These are phyloP conservation scores for Kryptopterus vitreolus DNA, from an alignment of 2,797 vertebrate species.

Conservation along the genomic window DNA sequence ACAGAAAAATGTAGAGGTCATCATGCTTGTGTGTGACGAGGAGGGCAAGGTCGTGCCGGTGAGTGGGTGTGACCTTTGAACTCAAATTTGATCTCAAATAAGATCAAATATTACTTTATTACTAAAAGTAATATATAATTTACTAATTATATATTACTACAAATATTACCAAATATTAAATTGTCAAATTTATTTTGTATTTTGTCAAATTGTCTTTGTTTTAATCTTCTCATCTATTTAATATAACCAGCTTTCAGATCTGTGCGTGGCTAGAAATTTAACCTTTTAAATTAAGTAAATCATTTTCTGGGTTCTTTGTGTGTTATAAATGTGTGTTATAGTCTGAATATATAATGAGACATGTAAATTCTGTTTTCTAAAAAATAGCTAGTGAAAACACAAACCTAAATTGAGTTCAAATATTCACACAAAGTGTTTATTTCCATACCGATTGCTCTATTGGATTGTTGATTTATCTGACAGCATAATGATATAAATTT, in stretches of 20 bases:
- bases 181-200: too few relatives aligned
- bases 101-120: not conserved
- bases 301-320: not conserved
- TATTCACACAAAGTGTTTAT: too few relatives aligned
- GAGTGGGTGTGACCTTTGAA: conserved; percentile 59
- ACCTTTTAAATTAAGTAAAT: not conserved
- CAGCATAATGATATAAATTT: not conserved
- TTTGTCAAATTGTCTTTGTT: not conserved
- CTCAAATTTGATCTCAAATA: not conserved
- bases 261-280: conserved; percentile 5
- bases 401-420: not conserved
- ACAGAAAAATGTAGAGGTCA: conserved; percentile 95
- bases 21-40: conserved; percentile 94
- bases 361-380: not conserved
- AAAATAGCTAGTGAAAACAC: not conserved
- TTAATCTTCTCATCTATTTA: not conserved
- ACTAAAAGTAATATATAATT: too few relatives aligned
- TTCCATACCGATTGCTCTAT: not conserved
- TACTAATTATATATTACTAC: too few relatives aligned
- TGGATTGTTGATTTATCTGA: not conserved
- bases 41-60: conserved; percentile 91
- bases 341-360: conserved; percentile 6
- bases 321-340: not conserved
- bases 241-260: conserved; percentile 23
- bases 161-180: too few relatives aligned